Percentiles rank a stretch among this genome's conserved stretches.
Evolutionary conservation across 1,140 invertebrate species (phyloP).

Genomic region (Stenopsyche tienmushanensis): DNA sequence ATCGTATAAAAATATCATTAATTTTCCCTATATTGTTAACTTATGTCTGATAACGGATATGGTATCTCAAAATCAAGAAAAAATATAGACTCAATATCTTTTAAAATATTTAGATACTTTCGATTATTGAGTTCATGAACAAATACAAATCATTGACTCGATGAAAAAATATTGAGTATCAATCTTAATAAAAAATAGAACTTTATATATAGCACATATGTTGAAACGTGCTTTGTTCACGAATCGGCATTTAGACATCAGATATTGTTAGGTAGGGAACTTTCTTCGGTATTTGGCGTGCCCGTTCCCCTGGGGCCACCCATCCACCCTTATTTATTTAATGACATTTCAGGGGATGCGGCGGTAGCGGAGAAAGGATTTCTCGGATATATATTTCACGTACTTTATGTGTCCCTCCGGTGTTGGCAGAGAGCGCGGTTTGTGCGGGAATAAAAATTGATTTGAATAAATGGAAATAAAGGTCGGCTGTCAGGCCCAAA

Average conservation of each 20-base stretch:
- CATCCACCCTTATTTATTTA: slow-evolving; percentile 22
- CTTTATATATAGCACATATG: too few relatives aligned
- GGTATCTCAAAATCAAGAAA: too few relatives aligned
- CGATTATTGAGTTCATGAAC: too few relatives aligned
- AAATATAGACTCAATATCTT: too few relatives aligned
- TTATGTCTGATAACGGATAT: too few relatives aligned
- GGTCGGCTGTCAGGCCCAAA: slow-evolving; percentile 26
- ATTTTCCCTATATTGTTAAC: too few relatives aligned
- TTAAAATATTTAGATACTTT: too few relatives aligned
- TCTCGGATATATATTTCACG: slow-evolving; percentile 28
- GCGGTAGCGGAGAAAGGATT: slow-evolving; percentile 13
- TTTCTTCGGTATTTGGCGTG: background rate
- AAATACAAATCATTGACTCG: too few relatives aligned
- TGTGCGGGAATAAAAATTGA: slow-evolving; percentile 28
- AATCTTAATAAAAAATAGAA: too few relatives aligned
- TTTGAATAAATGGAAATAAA: slow-evolving; percentile 34
- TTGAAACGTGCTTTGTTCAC: background rate
- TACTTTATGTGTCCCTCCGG: slow-evolving; percentile 15
- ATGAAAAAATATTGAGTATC: too few relatives aligned
- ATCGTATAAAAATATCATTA: too few relatives aligned
- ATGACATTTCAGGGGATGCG: slow-evolving; percentile 18
- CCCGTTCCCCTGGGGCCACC: background rate
- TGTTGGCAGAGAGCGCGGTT: slow-evolving; percentile 4
- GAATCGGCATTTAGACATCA: slow-evolving; percentile 22
- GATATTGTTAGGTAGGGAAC: slow-evolving; percentile 13